Evolutionary conservation across 2,888 invertebrate genomes (phyloP).

Genomic region (Lasioglossum villosulum): DNA sequence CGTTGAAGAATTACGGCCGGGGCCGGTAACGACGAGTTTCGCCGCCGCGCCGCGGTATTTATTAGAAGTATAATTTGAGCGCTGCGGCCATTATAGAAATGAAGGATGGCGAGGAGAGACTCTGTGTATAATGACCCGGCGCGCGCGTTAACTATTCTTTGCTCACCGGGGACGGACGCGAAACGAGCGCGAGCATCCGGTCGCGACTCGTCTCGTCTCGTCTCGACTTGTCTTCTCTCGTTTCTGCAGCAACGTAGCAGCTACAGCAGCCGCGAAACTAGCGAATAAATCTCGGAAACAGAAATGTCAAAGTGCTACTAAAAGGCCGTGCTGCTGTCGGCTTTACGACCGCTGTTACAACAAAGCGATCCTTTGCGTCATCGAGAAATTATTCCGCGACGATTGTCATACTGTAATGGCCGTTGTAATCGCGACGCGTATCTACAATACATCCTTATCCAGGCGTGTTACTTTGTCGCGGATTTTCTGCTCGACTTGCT

Average conservation of each 20-base stretch:
- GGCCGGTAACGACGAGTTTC: conserved; percentile 22
- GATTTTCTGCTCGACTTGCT: background rate
- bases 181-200: conserved; percentile 43
- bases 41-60: conserved; percentile 29
- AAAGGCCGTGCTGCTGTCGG: conserved; percentile 17
- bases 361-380: conserved; percentile 49
- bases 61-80: conserved; percentile 39
- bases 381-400: conserved; percentile 34
- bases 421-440: conserved; percentile 34
- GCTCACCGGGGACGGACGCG: conserved; percentile 17
- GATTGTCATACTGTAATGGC: conserved; percentile 38
- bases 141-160: conserved; percentile 26
- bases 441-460: conserved; percentile 3
- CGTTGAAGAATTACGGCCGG: conserved; percentile 19
- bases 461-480: background rate
- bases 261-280: background rate
- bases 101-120: conserved; percentile 24
- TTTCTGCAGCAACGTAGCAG: background rate
- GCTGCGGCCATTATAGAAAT: conserved; percentile 27
- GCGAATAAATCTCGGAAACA: conserved; percentile 50
- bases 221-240: background rate
- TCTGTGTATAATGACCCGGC: conserved; percentile 22
- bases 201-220: background rate
- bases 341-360: conserved; percentile 47
- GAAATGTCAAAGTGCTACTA: conserved; percentile 57